Percentiles rank a stretch among this genome's conserved stretches.
phyloP scores from a whole-genome alignment of 64 coral and sea anemone genomes.

The Montipora foliosa region DNA sequence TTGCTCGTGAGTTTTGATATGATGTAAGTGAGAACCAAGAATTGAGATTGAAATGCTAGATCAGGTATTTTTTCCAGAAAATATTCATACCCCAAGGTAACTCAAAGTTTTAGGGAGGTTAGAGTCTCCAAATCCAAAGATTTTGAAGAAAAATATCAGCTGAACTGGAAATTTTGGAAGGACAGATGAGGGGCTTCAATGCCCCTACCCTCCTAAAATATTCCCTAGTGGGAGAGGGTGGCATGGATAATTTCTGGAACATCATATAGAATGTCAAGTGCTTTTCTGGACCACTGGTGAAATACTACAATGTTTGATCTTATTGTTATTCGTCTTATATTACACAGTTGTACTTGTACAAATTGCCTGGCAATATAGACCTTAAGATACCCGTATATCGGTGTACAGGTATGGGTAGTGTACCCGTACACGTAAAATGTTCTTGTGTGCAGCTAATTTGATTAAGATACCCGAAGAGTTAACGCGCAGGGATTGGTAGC shows the following conservation, averaged over 20 bases:
- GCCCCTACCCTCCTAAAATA: background rate
- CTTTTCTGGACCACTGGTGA: background rate
- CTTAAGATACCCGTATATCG: constrained; percentile 50
- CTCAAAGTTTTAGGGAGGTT: background rate
- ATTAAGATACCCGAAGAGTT: constrained; percentile 63
- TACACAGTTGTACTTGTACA: background rate
- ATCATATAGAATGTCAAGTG: background rate
- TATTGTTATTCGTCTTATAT: background rate
- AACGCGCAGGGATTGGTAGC: constrained; percentile 47
- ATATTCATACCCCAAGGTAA: background rate
- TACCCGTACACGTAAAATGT: constrained; percentile 53
- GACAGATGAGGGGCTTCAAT: background rate
- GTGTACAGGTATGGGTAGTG: constrained; percentile 51
- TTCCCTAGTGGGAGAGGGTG: background rate
- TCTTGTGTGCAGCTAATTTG: background rate
- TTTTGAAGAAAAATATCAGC: background rate
- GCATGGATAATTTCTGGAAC: constrained; percentile 3
- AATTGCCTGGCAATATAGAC: constrained; percentile 34
- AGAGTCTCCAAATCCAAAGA: background rate
- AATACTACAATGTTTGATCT: constrained; percentile 3
- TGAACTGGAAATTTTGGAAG: background rate
- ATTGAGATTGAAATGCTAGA: background rate
- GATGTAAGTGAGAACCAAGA: background rate
- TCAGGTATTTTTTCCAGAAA: background rate
- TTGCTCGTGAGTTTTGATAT: background rate